These are phyloP conservation scores for Passer domesticus DNA, from an alignment of 2,113 vertebrate species.

Conservation along the genomic window DNA sequence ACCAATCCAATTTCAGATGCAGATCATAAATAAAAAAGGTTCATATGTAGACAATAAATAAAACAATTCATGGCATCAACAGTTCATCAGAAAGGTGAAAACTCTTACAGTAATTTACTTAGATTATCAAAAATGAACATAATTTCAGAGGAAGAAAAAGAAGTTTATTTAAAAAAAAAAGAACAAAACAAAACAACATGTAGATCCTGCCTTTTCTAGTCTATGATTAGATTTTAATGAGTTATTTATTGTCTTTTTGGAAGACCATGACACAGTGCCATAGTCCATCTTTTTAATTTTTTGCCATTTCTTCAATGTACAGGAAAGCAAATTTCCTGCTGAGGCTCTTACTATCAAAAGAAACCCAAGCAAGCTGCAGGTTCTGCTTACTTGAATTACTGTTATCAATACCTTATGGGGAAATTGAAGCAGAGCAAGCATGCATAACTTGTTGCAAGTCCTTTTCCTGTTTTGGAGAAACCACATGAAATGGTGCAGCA, in stretches of 20 bases:
- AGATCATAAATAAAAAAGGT: not conserved
- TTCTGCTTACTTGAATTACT: not conserved
- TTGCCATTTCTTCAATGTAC: not conserved
- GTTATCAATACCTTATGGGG: not conserved
- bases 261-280: not conserved
- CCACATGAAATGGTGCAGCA: not conserved
- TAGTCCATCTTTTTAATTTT: not conserved
- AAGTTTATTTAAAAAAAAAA: not conserved
- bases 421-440: not conserved
- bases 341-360: not conserved
- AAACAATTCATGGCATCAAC: not conserved
- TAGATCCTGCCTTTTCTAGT: not conserved
- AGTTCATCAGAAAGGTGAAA: not conserved
- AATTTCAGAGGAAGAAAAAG: not conserved
- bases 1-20: not conserved
- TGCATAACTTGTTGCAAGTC: not conserved
- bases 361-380: not conserved
- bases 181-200: accelerated
- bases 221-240: not conserved
- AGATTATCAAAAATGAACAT: not conserved
- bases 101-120: not conserved
- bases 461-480: not conserved
- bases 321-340: not conserved
- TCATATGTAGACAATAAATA: not conserved
- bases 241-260: not conserved